phyloP scores from a whole-genome alignment of 2,113 vertebrate genomes.

The Lethenteron reissneri region DNA sequence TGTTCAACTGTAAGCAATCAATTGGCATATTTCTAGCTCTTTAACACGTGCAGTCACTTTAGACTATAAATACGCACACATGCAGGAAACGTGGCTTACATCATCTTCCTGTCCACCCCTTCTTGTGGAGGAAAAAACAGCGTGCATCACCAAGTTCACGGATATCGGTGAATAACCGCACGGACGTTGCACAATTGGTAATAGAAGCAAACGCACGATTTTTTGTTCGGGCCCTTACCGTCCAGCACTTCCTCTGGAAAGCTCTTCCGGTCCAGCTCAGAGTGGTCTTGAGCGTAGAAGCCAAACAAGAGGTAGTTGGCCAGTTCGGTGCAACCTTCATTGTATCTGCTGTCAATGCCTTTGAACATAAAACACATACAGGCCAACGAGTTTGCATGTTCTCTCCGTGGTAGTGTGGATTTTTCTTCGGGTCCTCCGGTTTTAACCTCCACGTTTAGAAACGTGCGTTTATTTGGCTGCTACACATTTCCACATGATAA shows the following conservation, averaged over 20 bases:
- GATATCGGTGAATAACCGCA: too few relatives aligned
- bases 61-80: too few relatives aligned
- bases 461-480: not conserved
- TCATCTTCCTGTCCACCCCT: too few relatives aligned
- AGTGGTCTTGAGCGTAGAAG: constrained; percentile 47
- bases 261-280: constrained; percentile 38
- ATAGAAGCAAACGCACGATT: too few relatives aligned
- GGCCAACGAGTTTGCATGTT: not conserved
- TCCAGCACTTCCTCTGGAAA: constrained; percentile 80
- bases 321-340: constrained; percentile 71
- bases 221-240: constrained; percentile 25
- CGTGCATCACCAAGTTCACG: too few relatives aligned
- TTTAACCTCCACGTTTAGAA: not conserved
- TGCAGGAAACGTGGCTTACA: too few relatives aligned
- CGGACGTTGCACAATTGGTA: too few relatives aligned
- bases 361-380: constrained; percentile 13
- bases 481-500: not conserved
- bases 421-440: not conserved
- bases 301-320: constrained; percentile 75
- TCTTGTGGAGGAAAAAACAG: too few relatives aligned
- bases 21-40: too few relatives aligned
- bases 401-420: not conserved
- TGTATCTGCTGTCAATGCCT: constrained; percentile 94
- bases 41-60: too few relatives aligned
- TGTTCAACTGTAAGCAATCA: too few relatives aligned